Conservation (phyloP, 2,113 vertebrate genomes). For the Clarias batrachus region DNA sequence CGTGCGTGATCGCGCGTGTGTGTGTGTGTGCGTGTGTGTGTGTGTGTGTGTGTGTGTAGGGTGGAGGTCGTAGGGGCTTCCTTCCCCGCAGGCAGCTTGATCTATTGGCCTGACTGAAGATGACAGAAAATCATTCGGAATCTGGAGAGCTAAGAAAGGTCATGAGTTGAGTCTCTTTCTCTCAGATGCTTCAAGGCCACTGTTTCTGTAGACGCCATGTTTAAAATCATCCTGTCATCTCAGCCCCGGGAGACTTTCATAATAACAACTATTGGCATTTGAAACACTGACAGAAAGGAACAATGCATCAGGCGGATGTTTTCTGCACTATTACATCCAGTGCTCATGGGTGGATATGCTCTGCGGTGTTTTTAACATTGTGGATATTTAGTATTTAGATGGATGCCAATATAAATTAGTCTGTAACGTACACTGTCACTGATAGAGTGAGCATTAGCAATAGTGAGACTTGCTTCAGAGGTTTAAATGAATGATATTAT, state of each 20-base stretch:
- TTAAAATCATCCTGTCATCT: conserved; percentile 37
- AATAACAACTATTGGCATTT: not conserved
- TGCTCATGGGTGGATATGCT: not conserved
- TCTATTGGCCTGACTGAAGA: conserved; percentile 35
- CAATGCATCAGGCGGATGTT: not conserved
- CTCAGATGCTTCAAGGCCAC: conserved; percentile 46
- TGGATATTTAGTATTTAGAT: too few relatives aligned
- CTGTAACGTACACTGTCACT: too few relatives aligned
- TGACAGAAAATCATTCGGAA: conserved; percentile 63
- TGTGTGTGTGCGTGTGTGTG: conserved; percentile 7
- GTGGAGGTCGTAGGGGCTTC: conserved; percentile 18
- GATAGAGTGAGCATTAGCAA: too few relatives aligned
- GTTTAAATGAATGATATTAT: not conserved
- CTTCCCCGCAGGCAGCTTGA: conserved; percentile 31
- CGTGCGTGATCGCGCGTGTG: conserved; percentile 17
- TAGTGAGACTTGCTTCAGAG: not conserved
- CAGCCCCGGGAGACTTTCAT: not conserved
- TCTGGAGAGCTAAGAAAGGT: conserved; percentile 57
- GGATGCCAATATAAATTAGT: too few relatives aligned
- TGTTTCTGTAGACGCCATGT: conserved; percentile 39
- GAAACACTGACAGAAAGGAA: conserved; percentile 1
- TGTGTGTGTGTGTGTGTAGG: conserved; percentile 16
- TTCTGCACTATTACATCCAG: not conserved
- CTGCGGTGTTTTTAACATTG: not conserved
- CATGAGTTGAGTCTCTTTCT: conserved; percentile 48